Evolutionary conservation across 1,140 invertebrate species (phyloP).

Genomic region (Heliothis virescens): DNA sequence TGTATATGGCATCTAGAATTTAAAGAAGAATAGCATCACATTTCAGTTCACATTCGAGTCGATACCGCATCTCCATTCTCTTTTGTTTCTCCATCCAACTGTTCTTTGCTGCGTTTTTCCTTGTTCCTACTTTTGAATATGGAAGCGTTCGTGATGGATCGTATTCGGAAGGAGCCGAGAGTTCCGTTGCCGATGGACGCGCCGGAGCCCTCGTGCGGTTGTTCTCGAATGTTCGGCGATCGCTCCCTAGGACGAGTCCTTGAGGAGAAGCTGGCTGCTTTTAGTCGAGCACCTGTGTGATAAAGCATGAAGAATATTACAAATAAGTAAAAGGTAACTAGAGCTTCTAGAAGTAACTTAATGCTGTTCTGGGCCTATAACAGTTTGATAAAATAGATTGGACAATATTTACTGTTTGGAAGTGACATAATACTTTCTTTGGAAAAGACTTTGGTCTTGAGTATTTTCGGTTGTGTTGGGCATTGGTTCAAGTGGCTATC

Average conservation of each 20-base stretch:
- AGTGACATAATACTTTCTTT: too few relatives aligned
- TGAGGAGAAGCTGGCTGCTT: constrained; percentile 80
- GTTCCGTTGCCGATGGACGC: constrained; percentile 68
- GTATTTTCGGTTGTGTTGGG: too few relatives aligned
- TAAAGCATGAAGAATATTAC: neutral
- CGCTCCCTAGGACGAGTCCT: constrained; percentile 66
- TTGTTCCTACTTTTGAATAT: constrained; percentile 72
- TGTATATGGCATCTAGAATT: neutral
- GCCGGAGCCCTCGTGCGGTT: constrained; percentile 58
- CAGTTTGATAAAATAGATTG: too few relatives aligned
- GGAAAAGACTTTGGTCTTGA: too few relatives aligned
- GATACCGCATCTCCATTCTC: constrained; percentile 68
- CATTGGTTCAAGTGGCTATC: too few relatives aligned
- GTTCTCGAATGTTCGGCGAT: constrained; percentile 68
- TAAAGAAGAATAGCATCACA: neutral
- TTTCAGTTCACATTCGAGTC: constrained; percentile 70
- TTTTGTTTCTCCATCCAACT: constrained; percentile 51
- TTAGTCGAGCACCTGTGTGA: constrained; percentile 63
- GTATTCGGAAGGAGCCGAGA: constrained; percentile 74
- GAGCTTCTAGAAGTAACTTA: neutral
- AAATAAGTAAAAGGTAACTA: neutral
- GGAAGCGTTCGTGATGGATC: constrained; percentile 76
- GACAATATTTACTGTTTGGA: too few relatives aligned
- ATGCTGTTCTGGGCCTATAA: too few relatives aligned
- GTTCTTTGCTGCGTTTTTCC: constrained; percentile 65